Evolutionary conservation across 2,888 invertebrate genomes (phyloP).

Genomic region (Volucella inflata): DNA sequence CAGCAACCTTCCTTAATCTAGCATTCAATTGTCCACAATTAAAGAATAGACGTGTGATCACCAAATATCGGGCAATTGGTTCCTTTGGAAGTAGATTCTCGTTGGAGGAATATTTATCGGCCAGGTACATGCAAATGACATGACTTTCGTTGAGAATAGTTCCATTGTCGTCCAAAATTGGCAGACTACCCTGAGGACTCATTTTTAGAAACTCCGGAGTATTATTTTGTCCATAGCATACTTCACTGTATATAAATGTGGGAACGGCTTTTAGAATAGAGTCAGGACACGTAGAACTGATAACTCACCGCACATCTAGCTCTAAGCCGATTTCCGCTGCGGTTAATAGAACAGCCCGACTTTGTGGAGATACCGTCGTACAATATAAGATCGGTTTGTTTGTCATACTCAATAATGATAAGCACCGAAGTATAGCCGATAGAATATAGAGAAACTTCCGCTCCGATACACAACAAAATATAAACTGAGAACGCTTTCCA

Average conservation of each 20-base stretch:
- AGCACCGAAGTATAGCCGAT: no score
- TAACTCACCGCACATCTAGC: slow-evolving; percentile 84
- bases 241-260: neutral
- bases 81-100: slow-evolving; percentile 86
- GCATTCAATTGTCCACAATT: slow-evolving; percentile 81
- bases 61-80: slow-evolving; percentile 83
- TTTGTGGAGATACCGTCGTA: slow-evolving; percentile 87
- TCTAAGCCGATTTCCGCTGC: slow-evolving; percentile 87
- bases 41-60: slow-evolving; percentile 82
- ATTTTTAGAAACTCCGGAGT: slow-evolving; percentile 83
- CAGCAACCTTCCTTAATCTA: slow-evolving; percentile 80
- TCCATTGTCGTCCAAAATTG: slow-evolving; percentile 82
- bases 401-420: slow-evolving; percentile 74
- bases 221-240: slow-evolving; percentile 78
- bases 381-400: slow-evolving; percentile 85
- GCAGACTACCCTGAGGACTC: slow-evolving; percentile 85
- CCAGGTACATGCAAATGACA: slow-evolving; percentile 84
- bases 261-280: neutral
- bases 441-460: no score
- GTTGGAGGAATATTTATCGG: slow-evolving; percentile 85
- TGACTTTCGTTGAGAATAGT: slow-evolving; percentile 83
- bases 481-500: no score
- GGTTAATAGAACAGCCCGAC: slow-evolving; percentile 86
- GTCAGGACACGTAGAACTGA: neutral
- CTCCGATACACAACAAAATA: no score